These are phyloP conservation scores for Dynastes grantii DNA, from an alignment of 2,888 invertebrate species.

Conservation along the genomic window DNA sequence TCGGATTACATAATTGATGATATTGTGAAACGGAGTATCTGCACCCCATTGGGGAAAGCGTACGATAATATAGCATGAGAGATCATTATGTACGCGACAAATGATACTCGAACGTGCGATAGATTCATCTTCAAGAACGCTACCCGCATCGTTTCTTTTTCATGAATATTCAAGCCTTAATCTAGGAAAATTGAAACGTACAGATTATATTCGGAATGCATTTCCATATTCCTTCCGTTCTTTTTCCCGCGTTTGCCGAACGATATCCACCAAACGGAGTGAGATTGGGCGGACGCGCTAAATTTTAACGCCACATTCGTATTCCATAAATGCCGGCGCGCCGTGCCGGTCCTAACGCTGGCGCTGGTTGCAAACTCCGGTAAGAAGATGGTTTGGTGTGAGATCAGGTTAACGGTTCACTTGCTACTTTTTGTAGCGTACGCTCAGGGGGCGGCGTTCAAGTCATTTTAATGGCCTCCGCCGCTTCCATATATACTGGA, in stretches of 20 bases:
- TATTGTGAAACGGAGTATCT: not conserved
- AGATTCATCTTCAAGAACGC: slow-evolving; percentile 5
- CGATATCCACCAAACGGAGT: not conserved
- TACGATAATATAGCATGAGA: not conserved
- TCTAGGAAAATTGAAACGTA: slow-evolving; percentile 37
- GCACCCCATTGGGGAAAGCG: not conserved
- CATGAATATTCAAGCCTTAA: slow-evolving; percentile 40
- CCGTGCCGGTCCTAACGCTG: not conserved
- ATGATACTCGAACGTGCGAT: not conserved
- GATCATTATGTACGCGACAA: slow-evolving; percentile 4
- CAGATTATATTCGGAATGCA: slow-evolving; percentile 41
- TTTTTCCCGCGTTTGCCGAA: not conserved
- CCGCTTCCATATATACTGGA: slow-evolving; percentile 14
- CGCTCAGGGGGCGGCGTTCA: slow-evolving; percentile 1
- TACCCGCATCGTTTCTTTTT: not conserved
- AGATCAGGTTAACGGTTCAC: slow-evolving; percentile 31
- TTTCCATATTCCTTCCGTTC: slow-evolving; percentile 23
- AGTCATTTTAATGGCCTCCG: slow-evolving; percentile 21
- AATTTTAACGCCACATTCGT: slow-evolving; percentile 25
- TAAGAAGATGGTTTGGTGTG: slow-evolving; percentile 7
- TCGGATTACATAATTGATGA: not conserved
- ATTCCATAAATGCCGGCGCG: slow-evolving; percentile 10
- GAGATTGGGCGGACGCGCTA: not conserved
- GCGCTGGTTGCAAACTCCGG: slow-evolving; percentile 4
- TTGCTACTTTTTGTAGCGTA: slow-evolving; percentile 10